These are phyloP conservation scores for Malaclemys terrapin DNA, from an alignment of 2,113 vertebrate genomes.

Conservation along the genomic window DNA sequence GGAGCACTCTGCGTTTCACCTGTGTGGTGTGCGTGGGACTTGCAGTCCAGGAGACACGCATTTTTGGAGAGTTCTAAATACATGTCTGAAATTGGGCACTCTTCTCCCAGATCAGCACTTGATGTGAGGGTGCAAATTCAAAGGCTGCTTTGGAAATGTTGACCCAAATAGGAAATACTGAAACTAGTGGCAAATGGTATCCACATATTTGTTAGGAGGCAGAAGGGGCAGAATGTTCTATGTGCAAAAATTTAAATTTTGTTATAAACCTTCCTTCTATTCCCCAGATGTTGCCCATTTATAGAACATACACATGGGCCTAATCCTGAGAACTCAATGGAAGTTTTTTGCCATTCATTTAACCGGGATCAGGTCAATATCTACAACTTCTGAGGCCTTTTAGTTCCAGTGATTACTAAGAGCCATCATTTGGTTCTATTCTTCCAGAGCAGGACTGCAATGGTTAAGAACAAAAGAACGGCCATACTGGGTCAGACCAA, in stretches of 20 bases:
- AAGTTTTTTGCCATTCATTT: neutral
- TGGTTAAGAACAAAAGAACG: too few species aligned
- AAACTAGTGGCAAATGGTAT: neutral
- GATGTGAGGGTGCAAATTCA: neutral
- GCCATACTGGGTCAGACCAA: too few species aligned
- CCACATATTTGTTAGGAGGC: neutral
- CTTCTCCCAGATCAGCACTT: neutral
- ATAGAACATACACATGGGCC: rapidly evolving
- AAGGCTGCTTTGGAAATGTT: neutral
- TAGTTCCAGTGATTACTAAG: neutral
- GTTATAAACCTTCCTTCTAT: neutral
- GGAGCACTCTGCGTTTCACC: neutral
- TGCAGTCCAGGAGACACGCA: neutral
- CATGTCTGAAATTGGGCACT: neutral
- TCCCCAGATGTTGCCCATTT: neutral
- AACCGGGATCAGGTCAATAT: neutral
- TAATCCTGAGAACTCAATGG: neutral
- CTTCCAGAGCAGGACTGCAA: neutral
- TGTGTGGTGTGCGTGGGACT: neutral
- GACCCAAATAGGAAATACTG: neutral
- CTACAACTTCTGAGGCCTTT: neutral
- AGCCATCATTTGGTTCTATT: neutral
- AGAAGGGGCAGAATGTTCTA: neutral
- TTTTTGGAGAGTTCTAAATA: neutral
- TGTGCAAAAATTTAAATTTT: rapidly evolving